Evolutionary conservation across 1,140 invertebrate genomes (phyloP).

Genomic region (Spodoptera litura): DNA sequence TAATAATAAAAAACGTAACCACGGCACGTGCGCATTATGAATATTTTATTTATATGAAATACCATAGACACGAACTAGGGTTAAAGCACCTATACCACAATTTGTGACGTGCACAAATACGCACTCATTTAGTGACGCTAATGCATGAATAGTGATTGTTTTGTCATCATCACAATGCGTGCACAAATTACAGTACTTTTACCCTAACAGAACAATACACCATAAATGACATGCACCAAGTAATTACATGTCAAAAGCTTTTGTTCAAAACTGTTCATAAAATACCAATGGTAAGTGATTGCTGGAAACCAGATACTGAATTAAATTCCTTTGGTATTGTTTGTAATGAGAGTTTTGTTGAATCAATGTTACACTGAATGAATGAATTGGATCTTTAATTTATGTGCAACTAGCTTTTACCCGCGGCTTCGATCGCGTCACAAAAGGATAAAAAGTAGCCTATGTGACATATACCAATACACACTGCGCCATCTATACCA

Average conservation of each 20-base stretch:
- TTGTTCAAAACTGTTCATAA: conserved; percentile 6
- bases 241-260: conserved; percentile 5
- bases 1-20: too few species aligned
- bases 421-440: too few species aligned
- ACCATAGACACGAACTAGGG: too few species aligned
- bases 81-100: too few species aligned
- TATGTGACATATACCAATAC: too few species aligned
- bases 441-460: too few species aligned
- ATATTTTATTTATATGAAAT: too few species aligned
- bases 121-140: too few species aligned
- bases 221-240: background rate
- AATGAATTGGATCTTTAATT: too few species aligned
- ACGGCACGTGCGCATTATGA: too few species aligned
- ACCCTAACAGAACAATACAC: background rate
- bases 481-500: too few species aligned
- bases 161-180: background rate
- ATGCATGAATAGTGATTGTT: background rate
- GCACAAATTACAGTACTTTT: background rate
- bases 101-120: background rate
- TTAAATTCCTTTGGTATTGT: background rate
- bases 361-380: background rate
- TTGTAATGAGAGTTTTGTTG: background rate
- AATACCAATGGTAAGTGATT: background rate
- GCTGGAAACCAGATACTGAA: conserved; percentile 5
- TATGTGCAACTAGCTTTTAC: too few species aligned